Evolutionary conservation across 2,888 invertebrate genomes (phyloP), one percentile per base, ranked within the genome.

Genomic region (Yponomeuta malinellus): DNA sequence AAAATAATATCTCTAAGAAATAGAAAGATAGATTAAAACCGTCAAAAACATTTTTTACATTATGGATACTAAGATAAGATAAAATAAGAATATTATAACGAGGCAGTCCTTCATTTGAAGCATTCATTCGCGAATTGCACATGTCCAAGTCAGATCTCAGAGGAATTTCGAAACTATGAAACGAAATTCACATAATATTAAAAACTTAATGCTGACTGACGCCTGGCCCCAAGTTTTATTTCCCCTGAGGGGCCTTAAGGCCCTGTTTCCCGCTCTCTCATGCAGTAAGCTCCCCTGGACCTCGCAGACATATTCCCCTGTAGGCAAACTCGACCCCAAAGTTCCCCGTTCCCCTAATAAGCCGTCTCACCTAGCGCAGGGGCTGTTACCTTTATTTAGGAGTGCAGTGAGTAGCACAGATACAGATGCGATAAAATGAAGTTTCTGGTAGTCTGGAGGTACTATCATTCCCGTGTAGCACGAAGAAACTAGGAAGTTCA

Each of bases 311-410:
- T 88, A 88, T 88, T 86, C 85, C 83, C 52, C 65, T 31, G 65
- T 33, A 65, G 65, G 33, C 29, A 48, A 59, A 59, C 52, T 15
- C 68, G 70, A 88, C 90, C 90, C 89, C 85, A 87, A 90, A 90
- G 85, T 90, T 91, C 86, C 87, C 87, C 88, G 85, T 87, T 87
- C 89, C 90, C 89, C 89, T 90, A 90, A 91, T 90, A 91, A 91
- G 89, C 87, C 81, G 82, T 81, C 81, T 81, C 84, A 84, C 87
- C 87, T 88, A 87, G 90, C 89, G 88, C 89, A 84, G 89, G 67
- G 10, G 43, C 67, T 12, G 52, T 59, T 59, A 59, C 52, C 52
- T 59, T 15, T 59, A 59, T 15, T 15, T 59, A 59, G 52, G 15
- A 59, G 15, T 15, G 69, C 52, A 23, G 5, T 8, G 65, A 65